These are phyloP conservation scores for Sciurus carolinensis DNA, from an alignment of 2,797 vertebrate species.

Conservation along the genomic window DNA sequence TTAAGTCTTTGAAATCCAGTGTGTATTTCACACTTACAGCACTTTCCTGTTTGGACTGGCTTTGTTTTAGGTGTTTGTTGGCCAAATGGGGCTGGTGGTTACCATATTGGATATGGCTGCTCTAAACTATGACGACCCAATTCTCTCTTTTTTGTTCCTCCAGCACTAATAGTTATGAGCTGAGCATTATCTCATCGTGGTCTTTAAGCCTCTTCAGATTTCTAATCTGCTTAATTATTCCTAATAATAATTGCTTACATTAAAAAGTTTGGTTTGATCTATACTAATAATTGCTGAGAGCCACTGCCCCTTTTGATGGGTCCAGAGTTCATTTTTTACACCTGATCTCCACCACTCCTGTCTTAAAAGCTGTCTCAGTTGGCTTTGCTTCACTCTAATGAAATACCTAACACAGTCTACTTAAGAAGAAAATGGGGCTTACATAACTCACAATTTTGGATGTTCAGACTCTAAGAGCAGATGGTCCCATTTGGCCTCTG, in stretches of 20 bases:
- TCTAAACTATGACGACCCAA: no score
- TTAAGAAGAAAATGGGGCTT: neutral
- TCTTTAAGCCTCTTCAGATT: neutral
- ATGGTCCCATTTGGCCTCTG: neutral
- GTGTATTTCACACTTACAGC: neutral
- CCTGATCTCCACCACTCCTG: neutral
- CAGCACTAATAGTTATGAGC: no score
- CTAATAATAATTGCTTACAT: neutral
- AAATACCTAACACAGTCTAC: neutral
- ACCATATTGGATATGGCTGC: accelerated
- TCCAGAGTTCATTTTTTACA: neutral
- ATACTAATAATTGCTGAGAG: neutral
- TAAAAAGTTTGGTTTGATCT: neutral
- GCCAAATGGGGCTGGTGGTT: neutral
- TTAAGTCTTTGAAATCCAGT: neutral
- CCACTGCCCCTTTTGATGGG: neutral
- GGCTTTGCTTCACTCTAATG: neutral
- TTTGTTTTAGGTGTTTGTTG: neutral
- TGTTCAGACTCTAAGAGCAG: neutral
- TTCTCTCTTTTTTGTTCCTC: no score
- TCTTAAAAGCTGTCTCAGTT: neutral
- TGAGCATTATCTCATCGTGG: neutral
- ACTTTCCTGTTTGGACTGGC: neutral
- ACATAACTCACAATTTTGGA: neutral
- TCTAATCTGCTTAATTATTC: neutral